Conservation (phyloP, 2,797 vertebrate species). For the Takifugu rubripes region DNA sequence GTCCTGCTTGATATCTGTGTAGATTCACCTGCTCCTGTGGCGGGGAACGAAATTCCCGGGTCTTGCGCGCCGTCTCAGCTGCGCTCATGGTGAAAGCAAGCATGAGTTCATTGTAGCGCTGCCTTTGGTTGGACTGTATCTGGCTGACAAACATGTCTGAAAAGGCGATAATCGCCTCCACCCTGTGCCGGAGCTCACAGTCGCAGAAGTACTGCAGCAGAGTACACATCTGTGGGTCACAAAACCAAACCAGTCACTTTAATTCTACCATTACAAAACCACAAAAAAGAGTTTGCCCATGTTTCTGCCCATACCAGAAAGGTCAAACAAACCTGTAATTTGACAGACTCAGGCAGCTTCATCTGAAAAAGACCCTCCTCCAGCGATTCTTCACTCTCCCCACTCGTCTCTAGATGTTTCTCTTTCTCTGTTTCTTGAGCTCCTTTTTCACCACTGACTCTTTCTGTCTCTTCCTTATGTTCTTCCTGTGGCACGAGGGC, state of each 20-base stretch:
- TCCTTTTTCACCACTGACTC: conserved; percentile 69
- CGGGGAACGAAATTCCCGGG: conserved; percentile 90
- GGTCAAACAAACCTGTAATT: conserved; percentile 82
- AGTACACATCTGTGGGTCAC: conserved; percentile 84
- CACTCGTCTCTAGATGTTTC: conserved; percentile 50
- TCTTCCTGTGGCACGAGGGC: conserved; percentile 24
- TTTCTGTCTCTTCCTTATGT: conserved; percentile 47
- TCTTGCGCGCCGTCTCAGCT: conserved; percentile 89
- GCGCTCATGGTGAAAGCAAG: conserved; percentile 88
- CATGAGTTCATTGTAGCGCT: conserved; percentile 87
- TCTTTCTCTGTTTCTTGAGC: conserved; percentile 70
- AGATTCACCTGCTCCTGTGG: conserved; percentile 89
- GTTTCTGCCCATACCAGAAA: not conserved
- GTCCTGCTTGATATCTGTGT: not conserved
- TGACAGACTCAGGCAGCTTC: conserved; percentile 94
- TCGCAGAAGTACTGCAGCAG: conserved; percentile 95
- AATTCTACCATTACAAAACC: not conserved
- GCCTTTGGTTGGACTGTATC: conserved; percentile 87
- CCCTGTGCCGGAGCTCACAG: conserved; percentile 91
- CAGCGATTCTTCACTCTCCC: conserved; percentile 69
- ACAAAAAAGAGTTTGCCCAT: not conserved
- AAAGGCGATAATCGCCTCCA: conserved; percentile 89
- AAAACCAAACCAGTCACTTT: not conserved
- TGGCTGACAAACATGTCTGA: conserved; percentile 85
- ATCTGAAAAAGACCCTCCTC: conserved; percentile 92